phyloP scores from a whole-genome alignment of 2,113 vertebrate genomes.

The Cyprichromis sp. region DNA sequence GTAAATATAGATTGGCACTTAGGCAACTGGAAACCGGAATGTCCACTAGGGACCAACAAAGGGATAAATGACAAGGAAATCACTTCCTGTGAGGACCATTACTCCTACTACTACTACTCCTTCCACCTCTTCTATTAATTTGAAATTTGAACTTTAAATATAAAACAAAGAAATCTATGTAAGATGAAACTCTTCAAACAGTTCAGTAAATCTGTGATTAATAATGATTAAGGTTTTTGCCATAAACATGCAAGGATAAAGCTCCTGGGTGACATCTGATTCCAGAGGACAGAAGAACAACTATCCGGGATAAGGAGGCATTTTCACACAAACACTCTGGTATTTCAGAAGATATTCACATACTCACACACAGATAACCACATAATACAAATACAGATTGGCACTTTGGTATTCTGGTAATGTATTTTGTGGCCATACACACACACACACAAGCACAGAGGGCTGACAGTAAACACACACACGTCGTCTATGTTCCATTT shows the following conservation, averaged over 20 bases:
- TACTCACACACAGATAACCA: background rate
- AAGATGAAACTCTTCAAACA: background rate
- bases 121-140: background rate
- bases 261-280: background rate
- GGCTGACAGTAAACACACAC: constrained; percentile 38
- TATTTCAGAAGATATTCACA: background rate
- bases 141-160: background rate
- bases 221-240: background rate
- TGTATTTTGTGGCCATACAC: background rate
- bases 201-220: background rate
- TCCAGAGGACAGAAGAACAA: background rate
- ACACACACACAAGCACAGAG: background rate
- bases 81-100: background rate
- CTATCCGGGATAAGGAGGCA: background rate
- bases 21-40: background rate
- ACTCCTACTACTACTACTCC: background rate
- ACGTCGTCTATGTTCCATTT: constrained; percentile 41
- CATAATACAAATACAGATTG: background rate
- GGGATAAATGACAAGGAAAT: background rate
- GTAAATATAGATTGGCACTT: background rate
- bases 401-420: constrained; percentile 6
- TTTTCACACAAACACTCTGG: background rate
- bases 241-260: background rate
- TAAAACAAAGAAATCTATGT: background rate
- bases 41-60: background rate